phyloP scores from a whole-genome alignment of 1,140 invertebrate genomes.

The Sitophilus oryzae region DNA sequence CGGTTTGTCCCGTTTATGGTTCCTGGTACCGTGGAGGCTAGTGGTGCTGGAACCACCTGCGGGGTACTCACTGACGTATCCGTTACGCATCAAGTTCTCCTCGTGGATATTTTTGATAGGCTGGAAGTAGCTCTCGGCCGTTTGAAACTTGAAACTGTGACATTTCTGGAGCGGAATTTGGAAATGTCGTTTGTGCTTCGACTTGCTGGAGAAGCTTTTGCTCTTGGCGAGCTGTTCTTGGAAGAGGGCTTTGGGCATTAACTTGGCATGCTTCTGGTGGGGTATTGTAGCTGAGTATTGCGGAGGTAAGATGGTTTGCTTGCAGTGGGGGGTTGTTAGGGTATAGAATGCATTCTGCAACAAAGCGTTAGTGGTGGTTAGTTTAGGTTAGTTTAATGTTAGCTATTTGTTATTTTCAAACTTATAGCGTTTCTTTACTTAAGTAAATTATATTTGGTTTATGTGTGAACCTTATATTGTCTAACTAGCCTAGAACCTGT shows the following conservation, averaged over 20 bases:
- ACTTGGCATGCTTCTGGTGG: conserved; percentile 41
- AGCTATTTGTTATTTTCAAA: too few species aligned
- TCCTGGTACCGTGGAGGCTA: conserved; percentile 19
- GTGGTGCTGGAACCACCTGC: conserved; percentile 27
- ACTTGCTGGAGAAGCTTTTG: conserved; percentile 41
- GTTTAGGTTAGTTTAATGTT: conserved; percentile 11
- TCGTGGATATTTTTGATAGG: conserved; percentile 52
- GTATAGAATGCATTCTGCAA: conserved; percentile 46
- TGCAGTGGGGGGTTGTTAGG: conserved; percentile 43
- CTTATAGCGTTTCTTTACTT: too few species aligned
- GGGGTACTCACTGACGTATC: conserved; percentile 41
- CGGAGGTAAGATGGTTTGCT: conserved; percentile 35
- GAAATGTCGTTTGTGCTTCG: conserved; percentile 52
- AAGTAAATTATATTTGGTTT: too few species aligned
- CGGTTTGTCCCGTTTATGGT: conserved; percentile 33
- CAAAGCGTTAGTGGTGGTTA: conserved; percentile 18
- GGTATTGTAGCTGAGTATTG: conserved; percentile 43
- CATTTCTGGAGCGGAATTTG: conserved; percentile 60
- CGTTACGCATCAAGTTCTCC: conserved; percentile 50
- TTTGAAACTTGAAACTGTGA: conserved; percentile 64
- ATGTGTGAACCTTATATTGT: too few species aligned
- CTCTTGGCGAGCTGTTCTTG: conserved; percentile 39
- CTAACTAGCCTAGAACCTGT: too few species aligned
- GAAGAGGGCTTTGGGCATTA: conserved; percentile 41
- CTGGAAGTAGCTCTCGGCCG: conserved; percentile 56